These are phyloP conservation scores for Sicus ferrugineus DNA, from an alignment of 2,888 invertebrate genomes.

Conservation along the genomic window DNA sequence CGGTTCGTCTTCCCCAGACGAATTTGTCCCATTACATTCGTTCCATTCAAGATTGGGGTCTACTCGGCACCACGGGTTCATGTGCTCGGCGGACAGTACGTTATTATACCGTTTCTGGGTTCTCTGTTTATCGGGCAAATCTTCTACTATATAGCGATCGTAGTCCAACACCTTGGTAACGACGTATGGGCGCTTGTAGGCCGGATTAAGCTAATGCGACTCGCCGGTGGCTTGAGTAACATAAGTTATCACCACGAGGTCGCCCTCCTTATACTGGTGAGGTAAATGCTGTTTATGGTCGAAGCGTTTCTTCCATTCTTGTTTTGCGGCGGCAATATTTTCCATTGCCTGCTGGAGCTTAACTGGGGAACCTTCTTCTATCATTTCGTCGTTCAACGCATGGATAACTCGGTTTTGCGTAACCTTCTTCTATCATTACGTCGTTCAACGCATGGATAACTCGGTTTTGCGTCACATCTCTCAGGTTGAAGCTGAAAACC, in stretches of 20 bases:
- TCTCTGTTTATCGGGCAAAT: slow-evolving; percentile 21
- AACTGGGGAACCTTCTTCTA: background rate
- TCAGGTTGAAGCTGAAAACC: slow-evolving; percentile 31
- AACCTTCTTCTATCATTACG: background rate
- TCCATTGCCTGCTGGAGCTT: background rate
- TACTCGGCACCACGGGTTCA: slow-evolving; percentile 35
- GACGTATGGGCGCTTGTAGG: slow-evolving; percentile 35
- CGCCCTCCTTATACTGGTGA: slow-evolving; percentile 25
- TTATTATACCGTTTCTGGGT: slow-evolving; percentile 30
- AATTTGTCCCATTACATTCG: background rate
- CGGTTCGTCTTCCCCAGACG: background rate
- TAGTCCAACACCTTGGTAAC: slow-evolving; percentile 31
- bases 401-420: slow-evolving; percentile 32
- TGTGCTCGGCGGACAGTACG: slow-evolving; percentile 31
- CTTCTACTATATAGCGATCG: slow-evolving; percentile 34
- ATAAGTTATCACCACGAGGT: slow-evolving; percentile 33
- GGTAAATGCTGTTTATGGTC: slow-evolving; percentile 33
- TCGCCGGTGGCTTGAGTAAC: slow-evolving; percentile 28
- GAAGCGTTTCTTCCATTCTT: slow-evolving; percentile 35
- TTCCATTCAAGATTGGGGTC: slow-evolving; percentile 18
- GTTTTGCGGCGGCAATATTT: slow-evolving; percentile 4
- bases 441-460: slow-evolving; percentile 32
- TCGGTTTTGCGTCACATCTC: slow-evolving; percentile 30
- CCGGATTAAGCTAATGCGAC: slow-evolving; percentile 32
- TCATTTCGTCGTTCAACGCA: slow-evolving; percentile 19